A percentile compares a stretch with the other conserved stretches of the same genome.
phyloP scores from a whole-genome alignment of 2,113 vertebrate species.

The Psittacus erithacus region DNA sequence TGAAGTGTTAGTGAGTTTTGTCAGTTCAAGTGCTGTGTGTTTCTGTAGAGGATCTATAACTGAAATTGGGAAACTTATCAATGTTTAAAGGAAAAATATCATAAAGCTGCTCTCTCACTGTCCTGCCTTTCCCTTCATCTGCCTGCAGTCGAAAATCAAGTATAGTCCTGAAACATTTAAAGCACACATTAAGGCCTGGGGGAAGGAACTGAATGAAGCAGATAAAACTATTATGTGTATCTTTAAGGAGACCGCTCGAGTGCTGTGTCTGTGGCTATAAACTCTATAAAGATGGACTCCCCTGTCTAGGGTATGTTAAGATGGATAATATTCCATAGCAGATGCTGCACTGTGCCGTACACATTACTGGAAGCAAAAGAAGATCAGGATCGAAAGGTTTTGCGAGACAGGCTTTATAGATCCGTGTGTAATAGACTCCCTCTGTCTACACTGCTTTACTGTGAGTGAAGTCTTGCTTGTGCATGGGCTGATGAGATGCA shows the following conservation, averaged over 20 bases:
- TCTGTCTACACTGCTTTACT: not conserved
- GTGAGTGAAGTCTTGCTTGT: not conserved
- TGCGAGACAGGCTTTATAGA: not conserved
- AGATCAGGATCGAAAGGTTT: not conserved
- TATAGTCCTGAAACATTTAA: not conserved
- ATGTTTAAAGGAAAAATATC: not conserved
- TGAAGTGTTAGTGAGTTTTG: not conserved
- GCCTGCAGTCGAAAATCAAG: conserved; percentile 8
- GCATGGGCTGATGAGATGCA: not conserved
- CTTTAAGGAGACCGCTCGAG: conserved; percentile 12
- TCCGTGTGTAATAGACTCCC: not conserved
- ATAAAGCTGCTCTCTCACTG: not conserved
- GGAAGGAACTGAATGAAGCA: not conserved
- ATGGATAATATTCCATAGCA: not conserved
- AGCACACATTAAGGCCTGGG: not conserved
- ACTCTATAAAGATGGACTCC: conserved; percentile 3
- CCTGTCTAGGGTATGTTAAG: conserved; percentile 33
- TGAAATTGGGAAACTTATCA: not conserved
- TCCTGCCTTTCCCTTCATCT: not conserved
- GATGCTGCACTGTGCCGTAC: not conserved
- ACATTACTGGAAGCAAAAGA: not conserved
- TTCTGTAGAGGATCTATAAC: not conserved
- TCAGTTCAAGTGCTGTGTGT: not conserved
- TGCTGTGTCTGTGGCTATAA: not conserved
- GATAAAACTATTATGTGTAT: not conserved